These are phyloP conservation scores for Barypeithes pellucidus DNA, from an alignment of 2,888 invertebrate species.

Conservation along the genomic window DNA sequence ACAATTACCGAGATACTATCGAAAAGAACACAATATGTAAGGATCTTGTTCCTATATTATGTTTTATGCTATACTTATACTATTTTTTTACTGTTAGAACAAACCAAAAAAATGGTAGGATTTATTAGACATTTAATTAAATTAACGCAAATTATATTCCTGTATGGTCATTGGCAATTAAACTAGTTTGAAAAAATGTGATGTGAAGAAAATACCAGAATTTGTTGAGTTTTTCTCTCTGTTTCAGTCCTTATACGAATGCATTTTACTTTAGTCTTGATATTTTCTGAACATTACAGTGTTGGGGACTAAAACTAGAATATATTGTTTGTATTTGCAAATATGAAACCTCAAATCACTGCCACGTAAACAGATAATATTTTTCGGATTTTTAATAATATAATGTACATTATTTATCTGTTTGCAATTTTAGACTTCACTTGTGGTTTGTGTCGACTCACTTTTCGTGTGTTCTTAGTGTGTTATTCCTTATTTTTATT, in stretches of 20 bases:
- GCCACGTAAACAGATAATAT: neutral
- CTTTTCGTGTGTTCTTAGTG: slow-evolving; percentile 8
- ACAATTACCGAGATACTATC: no score
- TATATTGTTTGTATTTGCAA: neutral
- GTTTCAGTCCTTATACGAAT: neutral
- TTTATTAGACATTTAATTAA: no score
- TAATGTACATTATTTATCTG: neutral
- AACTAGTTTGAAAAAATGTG: slow-evolving; percentile 14
- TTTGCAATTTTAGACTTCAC: slow-evolving; percentile 17
- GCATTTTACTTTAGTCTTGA: neutral
- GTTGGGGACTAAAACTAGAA: neutral
- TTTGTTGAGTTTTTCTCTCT: neutral
- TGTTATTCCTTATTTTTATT: slow-evolving; percentile 3
- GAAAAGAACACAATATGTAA: no score
- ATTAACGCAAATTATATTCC: no score
- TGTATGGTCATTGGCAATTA: slow-evolving; percentile 5
- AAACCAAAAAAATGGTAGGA: no score
- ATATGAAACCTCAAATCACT: neutral
- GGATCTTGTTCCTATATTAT: no score
- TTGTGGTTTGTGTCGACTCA: slow-evolving; percentile 26
- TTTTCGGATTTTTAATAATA: neutral
- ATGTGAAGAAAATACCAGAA: slow-evolving; percentile 32
- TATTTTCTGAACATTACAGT: neutral
- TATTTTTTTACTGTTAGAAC: no score
- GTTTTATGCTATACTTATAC: no score